Evolutionary conservation across 1,140 invertebrate species (phyloP).

Genomic region (Vanessa atalanta): DNA sequence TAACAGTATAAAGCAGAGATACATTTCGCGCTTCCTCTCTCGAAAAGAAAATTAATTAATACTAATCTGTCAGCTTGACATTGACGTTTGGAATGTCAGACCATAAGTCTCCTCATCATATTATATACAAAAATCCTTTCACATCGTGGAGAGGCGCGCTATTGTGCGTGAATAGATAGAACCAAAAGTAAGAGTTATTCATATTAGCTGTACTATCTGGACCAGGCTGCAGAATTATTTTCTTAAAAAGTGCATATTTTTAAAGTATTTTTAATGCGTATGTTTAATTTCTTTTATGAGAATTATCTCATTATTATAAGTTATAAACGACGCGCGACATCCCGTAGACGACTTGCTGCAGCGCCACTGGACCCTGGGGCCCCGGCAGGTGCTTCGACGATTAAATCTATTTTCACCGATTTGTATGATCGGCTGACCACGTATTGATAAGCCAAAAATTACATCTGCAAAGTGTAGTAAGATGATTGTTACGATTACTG

Average conservation of each 20-base stretch:
- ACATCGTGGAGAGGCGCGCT: too few species aligned
- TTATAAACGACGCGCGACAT: constrained; percentile 46
- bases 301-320: constrained; percentile 37
- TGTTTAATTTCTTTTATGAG: constrained; percentile 15
- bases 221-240: too few species aligned
- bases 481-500: background rate
- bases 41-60: too few species aligned
- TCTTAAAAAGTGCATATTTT: background rate
- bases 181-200: too few species aligned
- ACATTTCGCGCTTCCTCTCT: too few species aligned
- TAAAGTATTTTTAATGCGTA: constrained; percentile 11
- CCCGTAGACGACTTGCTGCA: constrained; percentile 38
- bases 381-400: constrained; percentile 17
- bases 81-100: too few species aligned
- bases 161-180: too few species aligned
- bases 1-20: too few species aligned
- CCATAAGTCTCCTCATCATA: too few species aligned
- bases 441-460: constrained; percentile 24
- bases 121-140: too few species aligned
- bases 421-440: constrained; percentile 38
- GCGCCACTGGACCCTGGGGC: constrained; percentile 38
- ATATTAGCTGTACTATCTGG: too few species aligned
- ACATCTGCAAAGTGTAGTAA: background rate
- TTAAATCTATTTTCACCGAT: constrained; percentile 39
- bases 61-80: too few species aligned